Conservation (phyloP, 2,113 vertebrate genomes). For the Silurus glanis region DNA sequence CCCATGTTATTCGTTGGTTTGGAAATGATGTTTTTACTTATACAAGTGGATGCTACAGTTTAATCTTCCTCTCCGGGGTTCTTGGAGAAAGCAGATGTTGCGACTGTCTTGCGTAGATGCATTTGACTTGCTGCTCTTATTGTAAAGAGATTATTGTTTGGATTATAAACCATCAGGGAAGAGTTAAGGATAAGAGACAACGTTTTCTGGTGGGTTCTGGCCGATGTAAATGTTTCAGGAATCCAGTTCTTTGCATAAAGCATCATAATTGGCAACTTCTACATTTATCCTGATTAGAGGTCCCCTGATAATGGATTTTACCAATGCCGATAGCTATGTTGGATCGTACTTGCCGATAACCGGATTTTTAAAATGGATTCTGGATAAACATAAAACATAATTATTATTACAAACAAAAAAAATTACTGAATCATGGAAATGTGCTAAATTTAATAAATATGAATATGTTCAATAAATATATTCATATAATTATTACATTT, state of each 20-base stretch:
- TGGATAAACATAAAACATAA: too few species aligned
- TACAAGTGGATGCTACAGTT: not conserved
- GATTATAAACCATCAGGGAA: not conserved
- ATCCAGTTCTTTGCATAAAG: not conserved
- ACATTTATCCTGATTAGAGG: too few species aligned
- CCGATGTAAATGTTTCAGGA: not conserved
- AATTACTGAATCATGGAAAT: too few species aligned
- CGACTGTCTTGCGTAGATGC: not conserved
- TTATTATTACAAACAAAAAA: too few species aligned
- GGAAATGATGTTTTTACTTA: not conserved
- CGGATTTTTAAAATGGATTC: too few species aligned
- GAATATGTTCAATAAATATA: too few species aligned
- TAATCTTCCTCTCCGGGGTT: not conserved
- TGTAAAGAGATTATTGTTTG: not conserved
- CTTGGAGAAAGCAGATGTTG: not conserved
- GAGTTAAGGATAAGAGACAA: not conserved
- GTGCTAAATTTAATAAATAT: too few species aligned
- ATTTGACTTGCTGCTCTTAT: not conserved
- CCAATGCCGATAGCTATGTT: too few species aligned
- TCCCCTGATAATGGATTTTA: too few species aligned
- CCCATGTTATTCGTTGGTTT: not conserved
- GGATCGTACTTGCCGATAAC: too few species aligned
- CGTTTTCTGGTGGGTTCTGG: not conserved
- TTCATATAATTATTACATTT: too few species aligned
- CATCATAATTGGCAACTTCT: not conserved